Conservation (phyloP, 1,140 invertebrate species). For the Lethrus apterus region DNA sequence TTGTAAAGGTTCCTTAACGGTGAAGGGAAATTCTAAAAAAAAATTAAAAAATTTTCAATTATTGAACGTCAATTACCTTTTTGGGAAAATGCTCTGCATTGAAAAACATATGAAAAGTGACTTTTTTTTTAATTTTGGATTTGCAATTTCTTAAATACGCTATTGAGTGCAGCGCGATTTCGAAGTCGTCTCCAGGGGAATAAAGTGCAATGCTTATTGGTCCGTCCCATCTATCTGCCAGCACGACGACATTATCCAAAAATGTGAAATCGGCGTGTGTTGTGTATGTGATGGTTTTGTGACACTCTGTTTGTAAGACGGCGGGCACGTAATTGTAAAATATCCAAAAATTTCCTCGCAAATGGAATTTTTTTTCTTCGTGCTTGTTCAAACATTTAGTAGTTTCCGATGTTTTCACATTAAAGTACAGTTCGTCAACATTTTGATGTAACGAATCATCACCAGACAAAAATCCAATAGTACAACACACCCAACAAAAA, state of each 20-base stretch:
- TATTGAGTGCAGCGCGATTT: conserved; percentile 49
- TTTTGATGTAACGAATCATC: too few relatives aligned
- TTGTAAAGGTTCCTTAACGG: conserved; percentile 16
- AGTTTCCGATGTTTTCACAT: too few relatives aligned
- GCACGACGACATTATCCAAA: conserved; percentile 30
- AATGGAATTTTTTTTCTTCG: background rate
- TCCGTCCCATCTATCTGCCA: conserved; percentile 42
- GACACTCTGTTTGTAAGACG: conserved; percentile 42
- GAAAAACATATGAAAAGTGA: conserved; percentile 62
- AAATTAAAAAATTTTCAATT: conserved; percentile 25
- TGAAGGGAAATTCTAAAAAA: conserved; percentile 34
- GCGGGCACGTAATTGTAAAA: conserved; percentile 72
- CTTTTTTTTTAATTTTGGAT: conserved; percentile 46
- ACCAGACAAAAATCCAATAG: too few relatives aligned
- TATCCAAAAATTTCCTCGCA: conserved; percentile 73
- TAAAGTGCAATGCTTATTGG: conserved; percentile 64
- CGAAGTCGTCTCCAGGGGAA: conserved; percentile 59
- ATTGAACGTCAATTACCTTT: background rate
- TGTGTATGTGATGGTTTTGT: conserved; percentile 61
- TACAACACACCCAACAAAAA: too few relatives aligned
- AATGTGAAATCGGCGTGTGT: conserved; percentile 42
- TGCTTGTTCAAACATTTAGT: too few relatives aligned
- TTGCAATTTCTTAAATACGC: conserved; percentile 51
- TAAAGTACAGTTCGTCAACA: too few relatives aligned
- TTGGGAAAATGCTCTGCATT: conserved; percentile 28